Evolutionary conservation across 2,888 invertebrate genomes (phyloP), one percentile per base, ranked within the genome.

Genomic region (Pyralis farinalis): DNA sequence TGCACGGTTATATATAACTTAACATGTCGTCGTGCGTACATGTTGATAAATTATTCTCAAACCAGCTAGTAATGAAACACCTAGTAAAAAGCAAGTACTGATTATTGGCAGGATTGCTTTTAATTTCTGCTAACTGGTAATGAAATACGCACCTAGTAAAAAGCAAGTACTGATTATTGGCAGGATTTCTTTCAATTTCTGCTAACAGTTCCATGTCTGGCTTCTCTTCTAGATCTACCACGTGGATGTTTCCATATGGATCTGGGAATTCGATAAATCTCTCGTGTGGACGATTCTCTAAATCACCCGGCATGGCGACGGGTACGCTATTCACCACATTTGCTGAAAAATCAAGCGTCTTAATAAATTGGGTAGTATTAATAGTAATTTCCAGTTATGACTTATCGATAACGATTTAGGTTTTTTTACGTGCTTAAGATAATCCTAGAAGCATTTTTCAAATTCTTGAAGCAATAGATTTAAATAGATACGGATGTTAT

Each of bases 61-160:
- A n/a, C n/a, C n/a, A n/a, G n/a, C n/a, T n/a, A n/a, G n/a, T n/a
- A n/a, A n/a, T n/a, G n/a, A n/a, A n/a, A n/a, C 51, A 66, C 68
- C 60, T 60, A 0, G 66, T 59, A 34, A 43, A 71, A 1, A 72
- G 44, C 1, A 64, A 38, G 38, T 73, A 76, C 7, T 21, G 16
- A 45, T 71, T 74, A 43, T 71, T 70, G 0, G 56, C 62, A 1
- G 73, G 67, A 31, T 74, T 70, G 32, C 64, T 71, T 4, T 42
- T 30, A 1, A 75, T 39, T 29, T 70, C 69, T 1, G 52, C 39
- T 1, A 78, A 43, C 16, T 4, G 4, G 4, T 16, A 16, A 2
- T 3, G 37, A 33, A 29, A 34, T 34, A 32, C 12, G 42, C 51
- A 66, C 68, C 60, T 59, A 0, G 66, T 59, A 33, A 43, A 71